phyloP scores from a whole-genome alignment of 2,888 invertebrate genomes.

The Melipona beecheii region DNA sequence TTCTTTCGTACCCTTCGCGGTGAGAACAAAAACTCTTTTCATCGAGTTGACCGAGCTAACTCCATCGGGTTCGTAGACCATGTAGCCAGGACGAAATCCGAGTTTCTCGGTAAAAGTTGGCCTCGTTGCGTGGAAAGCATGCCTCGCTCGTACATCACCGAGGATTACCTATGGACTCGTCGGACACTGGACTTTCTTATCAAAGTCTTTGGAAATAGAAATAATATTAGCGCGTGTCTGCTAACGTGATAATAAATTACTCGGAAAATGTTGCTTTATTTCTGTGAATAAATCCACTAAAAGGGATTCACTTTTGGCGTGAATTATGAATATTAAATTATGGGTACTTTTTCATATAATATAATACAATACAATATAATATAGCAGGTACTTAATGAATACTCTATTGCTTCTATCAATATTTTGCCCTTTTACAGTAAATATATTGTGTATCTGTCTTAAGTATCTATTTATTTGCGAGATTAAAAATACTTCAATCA shows the following conservation, averaged over 20 bases:
- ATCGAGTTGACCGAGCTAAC: not conserved
- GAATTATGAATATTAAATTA: too few relatives aligned
- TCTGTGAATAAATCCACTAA: not conserved
- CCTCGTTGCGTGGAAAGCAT: constrained; percentile 60
- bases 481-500: not conserved
- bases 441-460: too few relatives aligned
- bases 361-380: too few relatives aligned
- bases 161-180: constrained; percentile 56
- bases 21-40: not conserved
- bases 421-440: too few relatives aligned
- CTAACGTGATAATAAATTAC: not conserved
- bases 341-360: too few relatives aligned
- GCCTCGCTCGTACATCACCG: constrained; percentile 59
- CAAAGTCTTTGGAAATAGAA: not conserved
- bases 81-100: constrained; percentile 47
- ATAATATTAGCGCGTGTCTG: not conserved
- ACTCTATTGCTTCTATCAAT: too few relatives aligned
- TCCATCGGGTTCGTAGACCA: not conserved
- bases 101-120: constrained; percentile 68
- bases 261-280: not conserved
- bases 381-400: too few relatives aligned
- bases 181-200: constrained; percentile 2
- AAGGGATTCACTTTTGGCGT: too few relatives aligned
- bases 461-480: too few relatives aligned
- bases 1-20: not conserved